phyloP scores from a whole-genome alignment of 2,113 vertebrate species.

The Labrus mixtus region DNA sequence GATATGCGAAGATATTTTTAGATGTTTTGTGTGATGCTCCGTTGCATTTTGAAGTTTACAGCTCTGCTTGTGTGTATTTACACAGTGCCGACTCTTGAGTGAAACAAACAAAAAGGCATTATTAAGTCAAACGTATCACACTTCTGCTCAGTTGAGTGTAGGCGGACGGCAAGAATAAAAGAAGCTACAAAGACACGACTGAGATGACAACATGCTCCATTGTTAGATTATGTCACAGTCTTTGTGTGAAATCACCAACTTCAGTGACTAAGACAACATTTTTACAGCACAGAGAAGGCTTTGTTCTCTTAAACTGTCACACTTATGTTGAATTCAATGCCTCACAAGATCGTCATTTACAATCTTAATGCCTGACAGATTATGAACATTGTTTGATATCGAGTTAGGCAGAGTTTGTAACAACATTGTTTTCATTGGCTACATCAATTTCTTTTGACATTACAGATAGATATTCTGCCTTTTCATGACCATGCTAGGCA shows the following conservation, averaged over 20 bases:
- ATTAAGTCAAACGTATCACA: conserved; percentile 7
- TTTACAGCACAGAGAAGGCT: not conserved
- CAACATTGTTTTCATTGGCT: too few species aligned
- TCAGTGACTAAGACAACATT: not conserved
- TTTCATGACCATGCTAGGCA: too few species aligned
- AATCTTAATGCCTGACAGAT: not conserved
- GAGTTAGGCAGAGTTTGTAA: too few species aligned
- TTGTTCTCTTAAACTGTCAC: not conserved
- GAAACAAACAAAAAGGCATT: conserved; percentile 15
- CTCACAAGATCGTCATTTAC: not conserved
- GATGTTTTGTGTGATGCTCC: not conserved
- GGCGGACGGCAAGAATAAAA: conserved; percentile 20
- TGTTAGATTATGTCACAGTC: not conserved
- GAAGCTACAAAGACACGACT: not conserved
- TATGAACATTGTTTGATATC: too few species aligned
- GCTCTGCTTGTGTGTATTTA: not conserved
- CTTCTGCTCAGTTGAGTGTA: not conserved
- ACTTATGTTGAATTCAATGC: not conserved
- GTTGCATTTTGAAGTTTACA: not conserved
- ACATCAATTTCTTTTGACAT: too few species aligned
- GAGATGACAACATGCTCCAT: not conserved
- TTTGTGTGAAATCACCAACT: not conserved
- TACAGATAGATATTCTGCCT: too few species aligned
- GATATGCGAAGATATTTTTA: conserved; percentile 31
- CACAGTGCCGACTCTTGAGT: not conserved